Conservation (phyloP, 2,113 vertebrate species). For the Laticauda colubrina region DNA sequence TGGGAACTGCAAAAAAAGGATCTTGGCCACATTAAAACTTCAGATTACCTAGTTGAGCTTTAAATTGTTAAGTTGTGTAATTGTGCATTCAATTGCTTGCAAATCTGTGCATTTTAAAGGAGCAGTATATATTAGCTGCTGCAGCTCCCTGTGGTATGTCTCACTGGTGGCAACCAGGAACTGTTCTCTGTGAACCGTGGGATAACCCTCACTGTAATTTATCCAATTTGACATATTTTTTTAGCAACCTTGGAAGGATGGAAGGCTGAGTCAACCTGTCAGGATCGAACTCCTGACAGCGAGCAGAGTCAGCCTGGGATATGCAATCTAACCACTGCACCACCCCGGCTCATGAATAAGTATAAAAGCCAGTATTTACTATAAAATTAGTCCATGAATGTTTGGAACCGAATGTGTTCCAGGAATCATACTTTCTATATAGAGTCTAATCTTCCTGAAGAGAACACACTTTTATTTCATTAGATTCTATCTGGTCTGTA, state of each 20-base stretch:
- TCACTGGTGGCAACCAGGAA: background rate
- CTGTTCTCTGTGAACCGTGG: background rate
- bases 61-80: background rate
- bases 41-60: background rate
- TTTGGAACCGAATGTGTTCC: background rate
- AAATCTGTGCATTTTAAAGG: background rate
- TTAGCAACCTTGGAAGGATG: background rate
- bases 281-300: background rate
- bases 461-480: background rate
- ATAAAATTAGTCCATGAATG: background rate
- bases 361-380: background rate
- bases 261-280: background rate
- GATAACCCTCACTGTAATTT: background rate
- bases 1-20: background rate
- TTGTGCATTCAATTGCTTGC: background rate
- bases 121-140: background rate
- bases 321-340: background rate
- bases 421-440: background rate
- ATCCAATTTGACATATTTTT: background rate
- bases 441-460: background rate
- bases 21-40: background rate
- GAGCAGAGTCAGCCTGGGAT: background rate
- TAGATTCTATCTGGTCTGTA: background rate
- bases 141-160: background rate
- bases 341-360: background rate